These are phyloP conservation scores for Zosterops japonicus DNA, from an alignment of 2,113 vertebrate genomes.

Conservation along the genomic window DNA sequence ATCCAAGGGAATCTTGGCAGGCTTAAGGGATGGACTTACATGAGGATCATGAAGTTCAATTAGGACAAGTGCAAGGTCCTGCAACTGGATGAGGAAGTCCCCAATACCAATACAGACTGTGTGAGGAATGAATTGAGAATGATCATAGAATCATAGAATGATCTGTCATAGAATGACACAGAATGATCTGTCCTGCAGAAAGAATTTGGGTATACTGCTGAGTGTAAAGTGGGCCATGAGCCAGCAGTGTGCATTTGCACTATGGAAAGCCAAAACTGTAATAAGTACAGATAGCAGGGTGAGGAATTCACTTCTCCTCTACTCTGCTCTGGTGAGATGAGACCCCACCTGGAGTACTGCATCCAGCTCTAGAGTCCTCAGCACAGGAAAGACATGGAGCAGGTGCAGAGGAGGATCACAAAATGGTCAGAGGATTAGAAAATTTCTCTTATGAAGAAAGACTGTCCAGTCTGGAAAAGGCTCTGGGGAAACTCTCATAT, in stretches of 20 bases:
- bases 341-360: neutral
- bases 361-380: neutral
- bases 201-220: neutral
- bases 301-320: neutral
- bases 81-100: neutral
- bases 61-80: neutral
- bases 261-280: neutral
- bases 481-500: neutral
- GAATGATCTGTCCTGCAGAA: neutral
- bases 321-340: neutral
- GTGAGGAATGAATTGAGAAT: neutral
- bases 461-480: neutral
- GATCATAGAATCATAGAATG: neutral
- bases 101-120: neutral
- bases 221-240: neutral
- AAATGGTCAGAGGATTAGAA: neutral
- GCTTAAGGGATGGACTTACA: accelerated
- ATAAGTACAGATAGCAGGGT: neutral
- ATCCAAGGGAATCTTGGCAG: too few species aligned
- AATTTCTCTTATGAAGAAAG: neutral
- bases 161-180: neutral
- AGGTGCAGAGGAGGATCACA: neutral
- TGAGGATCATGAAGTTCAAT: neutral
- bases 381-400: neutral
- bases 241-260: neutral